Base-by-base conservation (phyloP, 2,113 vertebrate genomes). In the Mus spicilegus region DNA sequence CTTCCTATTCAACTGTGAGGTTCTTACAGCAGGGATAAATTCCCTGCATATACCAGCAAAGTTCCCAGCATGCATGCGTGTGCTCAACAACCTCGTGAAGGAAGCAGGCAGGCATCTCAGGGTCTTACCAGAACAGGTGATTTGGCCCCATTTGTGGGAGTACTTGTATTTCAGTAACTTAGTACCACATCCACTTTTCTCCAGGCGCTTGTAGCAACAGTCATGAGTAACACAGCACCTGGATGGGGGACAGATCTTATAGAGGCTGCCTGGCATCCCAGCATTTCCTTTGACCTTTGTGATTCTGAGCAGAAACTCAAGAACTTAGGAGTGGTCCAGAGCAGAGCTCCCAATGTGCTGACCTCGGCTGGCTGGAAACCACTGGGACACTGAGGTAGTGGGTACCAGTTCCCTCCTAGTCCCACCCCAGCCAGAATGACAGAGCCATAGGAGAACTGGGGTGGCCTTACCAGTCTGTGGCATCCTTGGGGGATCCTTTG, bases 221-320 rank as follows among this genome's bases (percentile, higher is more conserved):
- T 98, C 97, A 0, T 97, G 98, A 10, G 12, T 1, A 9, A 76
- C 61, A 28, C 98, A 98, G 95, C 98, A 98, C 7, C 98, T 98
- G 80, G 0, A 4, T 0, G 0, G 33, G 80, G 24, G 67, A 95
- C 24, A 20, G 0, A 20, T 12, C 7, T 6, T 14, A 0, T 30
- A 39, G 36, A n/a, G 17, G 16, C 33, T n/a, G 12, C 2, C 75
- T 30, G 39, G 9, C 2, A 10, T 8, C 39, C 54, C 3, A 1
- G 19, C 30, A 26, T 24, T 17, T 77, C 56, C 9, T 14, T 22
- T 19, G 24, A 16, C 58, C 24, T n/a, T 72, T 19, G 54, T 19
- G 54, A n/a, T n/a, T 30, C 51, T 87, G 26, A 46, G 17, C 7
- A 54, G 82, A 90, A 49, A n/a, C 33, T 30, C 30, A 5, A 3